Evolutionary conservation across 2,797 vertebrate genomes (phyloP).

Genomic region (Tolypeutes matacus): DNA sequence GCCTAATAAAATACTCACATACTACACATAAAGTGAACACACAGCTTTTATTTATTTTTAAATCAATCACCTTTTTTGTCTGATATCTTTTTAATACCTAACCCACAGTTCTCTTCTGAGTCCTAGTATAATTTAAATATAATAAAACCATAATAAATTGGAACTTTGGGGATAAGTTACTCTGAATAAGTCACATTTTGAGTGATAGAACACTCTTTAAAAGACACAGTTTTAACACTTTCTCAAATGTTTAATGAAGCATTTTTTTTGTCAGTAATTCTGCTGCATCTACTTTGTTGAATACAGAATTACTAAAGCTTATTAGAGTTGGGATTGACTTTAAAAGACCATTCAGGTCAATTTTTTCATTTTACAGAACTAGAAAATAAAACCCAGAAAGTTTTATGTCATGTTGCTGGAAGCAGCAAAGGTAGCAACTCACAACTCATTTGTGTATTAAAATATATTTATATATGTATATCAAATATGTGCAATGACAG

Average conservation of each 20-base stretch:
- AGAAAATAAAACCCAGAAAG: conserved; percentile 35
- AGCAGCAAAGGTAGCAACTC: neutral
- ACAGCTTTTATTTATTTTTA: conserved; percentile 48
- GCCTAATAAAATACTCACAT: conserved; percentile 22
- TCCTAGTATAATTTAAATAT: conserved; percentile 24
- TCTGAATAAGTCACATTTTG: neutral
- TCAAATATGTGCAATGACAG: neutral
- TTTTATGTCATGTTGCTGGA: neutral
- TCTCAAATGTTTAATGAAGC: conserved; percentile 41
- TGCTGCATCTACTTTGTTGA: neutral
- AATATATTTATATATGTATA: neutral
- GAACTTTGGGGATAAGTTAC: conserved; percentile 1
- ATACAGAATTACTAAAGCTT: conserved; percentile 8
- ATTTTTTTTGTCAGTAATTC: neutral
- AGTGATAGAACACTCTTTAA: neutral
- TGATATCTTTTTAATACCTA: conserved; percentile 19
- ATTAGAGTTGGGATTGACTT: neutral
- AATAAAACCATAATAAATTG: conserved; percentile 32
- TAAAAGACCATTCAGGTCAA: neutral
- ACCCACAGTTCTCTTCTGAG: neutral
- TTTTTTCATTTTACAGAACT: conserved; percentile 26
- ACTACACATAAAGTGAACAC: neutral
- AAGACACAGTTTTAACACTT: neutral
- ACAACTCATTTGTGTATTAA: neutral
- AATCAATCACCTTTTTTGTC: neutral